These are phyloP conservation scores for Sepiola atlantica DNA, from an alignment of 2,888 invertebrate genomes.

Conservation along the genomic window DNA sequence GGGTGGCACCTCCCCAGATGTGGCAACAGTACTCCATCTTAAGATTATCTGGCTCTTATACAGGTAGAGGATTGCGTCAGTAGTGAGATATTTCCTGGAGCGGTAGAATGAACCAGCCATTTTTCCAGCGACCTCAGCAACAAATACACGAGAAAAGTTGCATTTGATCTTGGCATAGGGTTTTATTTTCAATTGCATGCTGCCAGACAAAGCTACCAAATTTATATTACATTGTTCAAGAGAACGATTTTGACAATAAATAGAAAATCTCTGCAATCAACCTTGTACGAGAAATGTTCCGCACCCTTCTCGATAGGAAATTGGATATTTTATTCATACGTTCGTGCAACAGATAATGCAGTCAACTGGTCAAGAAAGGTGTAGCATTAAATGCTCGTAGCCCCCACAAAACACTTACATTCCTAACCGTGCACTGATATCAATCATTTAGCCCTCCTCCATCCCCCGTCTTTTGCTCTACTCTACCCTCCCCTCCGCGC, in stretches of 20 bases:
- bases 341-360: background rate
- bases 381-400: background rate
- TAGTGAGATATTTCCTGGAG: too few species aligned
- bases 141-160: too few species aligned
- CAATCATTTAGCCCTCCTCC: background rate
- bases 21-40: too few species aligned
- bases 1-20: too few species aligned
- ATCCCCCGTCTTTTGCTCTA: background rate
- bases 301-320: background rate
- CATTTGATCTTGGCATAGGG: too few species aligned
- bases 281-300: background rate
- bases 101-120: too few species aligned
- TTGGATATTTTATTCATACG: background rate
- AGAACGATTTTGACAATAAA: background rate
- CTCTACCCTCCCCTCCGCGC: background rate
- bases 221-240: background rate
- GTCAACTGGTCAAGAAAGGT: background rate
- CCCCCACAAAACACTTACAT: background rate
- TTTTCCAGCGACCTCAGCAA: too few species aligned
- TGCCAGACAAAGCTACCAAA: too few species aligned
- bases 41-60: too few species aligned
- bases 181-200: too few species aligned
- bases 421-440: background rate
- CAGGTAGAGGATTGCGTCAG: too few species aligned
- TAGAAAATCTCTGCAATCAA: background rate